Evolutionary conservation across 2,888 invertebrate genomes (phyloP), one percentile per base, ranked within the genome.

Genomic region (Ditylenchus weischeri): DNA sequence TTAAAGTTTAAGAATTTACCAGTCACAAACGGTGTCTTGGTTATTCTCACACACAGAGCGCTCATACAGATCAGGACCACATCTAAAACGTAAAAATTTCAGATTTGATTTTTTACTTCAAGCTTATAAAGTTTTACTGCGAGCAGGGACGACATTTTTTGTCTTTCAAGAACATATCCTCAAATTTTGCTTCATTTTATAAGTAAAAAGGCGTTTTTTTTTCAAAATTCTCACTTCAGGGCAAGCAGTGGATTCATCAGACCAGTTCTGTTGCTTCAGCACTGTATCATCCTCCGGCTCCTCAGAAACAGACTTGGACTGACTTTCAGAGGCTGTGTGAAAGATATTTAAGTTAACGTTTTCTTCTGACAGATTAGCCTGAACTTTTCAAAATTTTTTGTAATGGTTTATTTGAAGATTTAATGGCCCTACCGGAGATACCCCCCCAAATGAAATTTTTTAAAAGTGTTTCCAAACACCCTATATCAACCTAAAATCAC

Each of bases 1-100:
- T 8, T 13, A 43, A 43, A 43, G 43, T 15, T 6, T 43, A 15
- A 6, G 2, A 43, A 43, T n/a, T n/a, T 13, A 54, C 76, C 75
- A 78, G 47, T 73, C 75, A 64, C 77, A 78, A 4, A 72, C 65
- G 11, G 75, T 76, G 60, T 78, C 74, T 3, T 29, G 57, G 29
- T 64, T 58, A 10, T 29, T 23, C 7, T 69, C 36, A 51, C 77
- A 77, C 57, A 64, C 60, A 21, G 64, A 63, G 23, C 62, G 59
- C 54, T 35, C 73, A 57, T 74, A 78, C 60, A 72, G 67, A 65
- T 70, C 72, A 2, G 72, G 65, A 0, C 70, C 74, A 51, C 78
- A 54, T 54, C 54, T 54, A 75, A 48, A 58, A 57, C 3, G 64
- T 68, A 64, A 74, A 75, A n/a, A 54, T 23, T 57, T 71, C 23